Evolutionary conservation across 2,888 invertebrate genomes (phyloP).

Genomic region (Nemotelus nigrinus): DNA sequence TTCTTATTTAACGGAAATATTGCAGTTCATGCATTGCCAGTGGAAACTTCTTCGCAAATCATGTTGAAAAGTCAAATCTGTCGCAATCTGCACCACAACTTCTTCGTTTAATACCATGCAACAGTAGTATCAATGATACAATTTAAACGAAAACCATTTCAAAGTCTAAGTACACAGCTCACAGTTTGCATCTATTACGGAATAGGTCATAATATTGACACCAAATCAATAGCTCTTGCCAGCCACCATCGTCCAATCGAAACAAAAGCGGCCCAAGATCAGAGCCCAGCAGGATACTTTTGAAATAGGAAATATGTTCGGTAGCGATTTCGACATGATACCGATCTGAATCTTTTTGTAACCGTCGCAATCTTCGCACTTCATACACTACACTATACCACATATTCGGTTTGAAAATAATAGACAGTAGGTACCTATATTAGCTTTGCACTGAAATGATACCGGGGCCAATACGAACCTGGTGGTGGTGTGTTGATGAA

Average conservation of each 20-base stretch:
- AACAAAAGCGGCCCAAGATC: slow-evolving; percentile 34
- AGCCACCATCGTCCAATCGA: background rate
- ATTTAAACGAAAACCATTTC: too few relatives aligned
- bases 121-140: too few relatives aligned
- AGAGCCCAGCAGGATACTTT: slow-evolving; percentile 47
- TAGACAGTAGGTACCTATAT: background rate
- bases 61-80: too few relatives aligned
- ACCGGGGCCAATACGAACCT: too few relatives aligned
- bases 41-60: too few relatives aligned
- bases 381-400: background rate
- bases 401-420: background rate
- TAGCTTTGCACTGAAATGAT: too few relatives aligned
- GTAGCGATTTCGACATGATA: slow-evolving; percentile 44
- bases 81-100: too few relatives aligned
- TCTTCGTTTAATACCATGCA: too few relatives aligned
- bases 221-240: background rate
- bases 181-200: background rate
- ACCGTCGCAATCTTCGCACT: background rate
- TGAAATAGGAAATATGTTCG: slow-evolving; percentile 44
- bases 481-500: background rate
- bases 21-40: too few relatives aligned
- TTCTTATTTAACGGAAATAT: too few relatives aligned
- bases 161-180: too few relatives aligned
- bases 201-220: slow-evolving; percentile 17
- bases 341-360: slow-evolving; percentile 24